A percentile compares a stretch with the other conserved stretches of the same genome.
Conservation (phyloP, 1,140 invertebrate species). For the Drosophila ananassae region DNA sequence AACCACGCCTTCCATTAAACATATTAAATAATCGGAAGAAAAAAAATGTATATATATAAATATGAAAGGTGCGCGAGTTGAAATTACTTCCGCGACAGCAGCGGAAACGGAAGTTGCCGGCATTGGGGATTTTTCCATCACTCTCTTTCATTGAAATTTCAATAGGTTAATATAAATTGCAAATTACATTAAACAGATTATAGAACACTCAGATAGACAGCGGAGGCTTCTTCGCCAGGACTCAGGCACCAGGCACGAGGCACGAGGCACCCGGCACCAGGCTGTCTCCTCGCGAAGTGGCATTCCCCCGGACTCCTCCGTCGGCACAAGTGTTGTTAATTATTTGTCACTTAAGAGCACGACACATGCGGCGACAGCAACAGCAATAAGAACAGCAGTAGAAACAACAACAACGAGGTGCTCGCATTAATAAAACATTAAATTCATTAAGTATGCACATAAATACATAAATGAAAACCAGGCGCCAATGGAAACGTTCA, state of each 20-base stretch:
- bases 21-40: constrained; percentile 49
- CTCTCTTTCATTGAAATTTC: constrained; percentile 61
- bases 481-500: constrained; percentile 47
- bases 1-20: constrained; percentile 53
- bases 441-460: constrained; percentile 77
- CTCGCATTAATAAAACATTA: constrained; percentile 77
- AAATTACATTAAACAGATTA: constrained; percentile 82
- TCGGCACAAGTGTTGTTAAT: constrained; percentile 75
- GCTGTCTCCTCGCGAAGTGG: constrained; percentile 2
- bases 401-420: constrained; percentile 44
- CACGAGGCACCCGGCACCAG: not conserved
- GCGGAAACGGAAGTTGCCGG: constrained; percentile 50
- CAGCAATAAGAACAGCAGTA: constrained; percentile 5
- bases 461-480: constrained; percentile 70
- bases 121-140: not conserved
- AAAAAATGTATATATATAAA: not conserved
- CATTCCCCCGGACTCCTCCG: constrained; percentile 2
- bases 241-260: not conserved
- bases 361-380: constrained; percentile 60
- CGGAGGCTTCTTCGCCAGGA: not conserved
- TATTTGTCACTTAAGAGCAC: constrained; percentile 76
- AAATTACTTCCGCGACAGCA: constrained; percentile 57
- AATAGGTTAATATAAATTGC: constrained; percentile 81
- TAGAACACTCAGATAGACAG: constrained; percentile 22
- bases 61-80: constrained; percentile 31